A percentile compares a stretch with the other conserved stretches of the same genome.
Evolutionary conservation across 2,113 vertebrate genomes (phyloP).

Genomic region (Erythrocebus patas): DNA sequence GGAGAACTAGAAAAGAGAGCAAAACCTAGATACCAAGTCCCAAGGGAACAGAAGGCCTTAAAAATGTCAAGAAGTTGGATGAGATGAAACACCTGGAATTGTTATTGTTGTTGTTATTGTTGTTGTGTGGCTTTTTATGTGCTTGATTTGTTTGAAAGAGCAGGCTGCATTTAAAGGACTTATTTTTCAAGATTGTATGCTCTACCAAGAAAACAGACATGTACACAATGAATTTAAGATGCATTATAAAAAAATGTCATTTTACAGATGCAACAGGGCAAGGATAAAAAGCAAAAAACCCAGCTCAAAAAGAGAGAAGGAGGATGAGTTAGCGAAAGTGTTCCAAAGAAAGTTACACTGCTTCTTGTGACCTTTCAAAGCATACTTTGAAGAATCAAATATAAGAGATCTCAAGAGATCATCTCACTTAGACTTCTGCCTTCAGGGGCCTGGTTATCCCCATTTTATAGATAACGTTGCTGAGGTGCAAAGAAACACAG

Average conservation of each 20-base stretch:
- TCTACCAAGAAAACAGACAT: background rate
- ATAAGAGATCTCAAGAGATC: slow-evolving; percentile 37
- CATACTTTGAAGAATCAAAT: slow-evolving; percentile 34
- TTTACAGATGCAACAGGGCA: background rate
- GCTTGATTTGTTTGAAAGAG: background rate
- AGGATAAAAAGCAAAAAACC: background rate
- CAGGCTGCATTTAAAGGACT: background rate
- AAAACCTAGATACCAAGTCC: background rate
- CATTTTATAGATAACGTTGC: slow-evolving; percentile 45
- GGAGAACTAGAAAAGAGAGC: background rate
- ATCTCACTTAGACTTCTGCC: slow-evolving; percentile 23
- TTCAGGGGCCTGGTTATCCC: slow-evolving; percentile 11
- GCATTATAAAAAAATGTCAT: background rate
- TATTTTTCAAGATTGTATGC: background rate
- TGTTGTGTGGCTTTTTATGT: background rate
- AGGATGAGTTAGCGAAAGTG: background rate
- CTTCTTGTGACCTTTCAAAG: slow-evolving; percentile 49
- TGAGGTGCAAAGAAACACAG: slow-evolving; percentile 27
- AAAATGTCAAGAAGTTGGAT: background rate
- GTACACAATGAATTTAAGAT: background rate
- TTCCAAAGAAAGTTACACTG: background rate
- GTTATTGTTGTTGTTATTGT: background rate
- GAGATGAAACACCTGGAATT: background rate
- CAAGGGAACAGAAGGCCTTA: background rate
- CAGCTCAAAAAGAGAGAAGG: background rate